Evolutionary conservation across 2,888 invertebrate species (phyloP), one percentile per base, ranked within the genome.

Genomic region (Polydrusus cervinus): DNA sequence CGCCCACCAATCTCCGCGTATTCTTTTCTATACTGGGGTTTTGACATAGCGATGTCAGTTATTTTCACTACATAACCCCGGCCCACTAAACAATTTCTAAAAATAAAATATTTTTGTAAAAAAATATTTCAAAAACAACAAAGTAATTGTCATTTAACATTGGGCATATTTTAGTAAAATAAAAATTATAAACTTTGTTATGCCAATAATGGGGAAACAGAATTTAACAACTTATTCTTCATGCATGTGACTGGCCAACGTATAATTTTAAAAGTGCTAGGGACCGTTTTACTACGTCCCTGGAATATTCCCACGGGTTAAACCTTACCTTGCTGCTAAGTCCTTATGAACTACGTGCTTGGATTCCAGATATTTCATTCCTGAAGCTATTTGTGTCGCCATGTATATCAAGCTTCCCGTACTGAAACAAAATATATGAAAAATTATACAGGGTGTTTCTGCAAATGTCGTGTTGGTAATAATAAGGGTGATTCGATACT

Each of bases 331-430:
- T 16, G 94, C 93, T 49, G 94, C 94, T 81, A 95, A 87, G 87
- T 95, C 94, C 82, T 94, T 91, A 87, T 95, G 95, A 53, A 94
- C 93, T 83, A 94, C 91, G 87, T 93, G 92, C 84, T 92, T 90
- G 18, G 92, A 91, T 88, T 95, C 94, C 82, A 95, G 89, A 85
- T 94, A 95, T 85, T 92, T 92, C 93, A 94, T 94, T 53, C 93
- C 94, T 10, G 93, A 93, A 53, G 94, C 92, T 83, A 95, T 91
- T 87, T 95, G 93, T 68, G 91, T 90, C 66, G 92, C 92, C 90
- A 94, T 92, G 86, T 90, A 93, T 78, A 94, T 89, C 80, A 94
- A 88, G 84, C 91, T 91, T 79, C 91, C 92, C 85, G 91, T 91
- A 85, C 93, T 93, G 87, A 51, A 82, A 75, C 25, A 55, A 60